Conservation (phyloP, 2,888 invertebrate genomes). For the Geotrupes spiniger region DNA sequence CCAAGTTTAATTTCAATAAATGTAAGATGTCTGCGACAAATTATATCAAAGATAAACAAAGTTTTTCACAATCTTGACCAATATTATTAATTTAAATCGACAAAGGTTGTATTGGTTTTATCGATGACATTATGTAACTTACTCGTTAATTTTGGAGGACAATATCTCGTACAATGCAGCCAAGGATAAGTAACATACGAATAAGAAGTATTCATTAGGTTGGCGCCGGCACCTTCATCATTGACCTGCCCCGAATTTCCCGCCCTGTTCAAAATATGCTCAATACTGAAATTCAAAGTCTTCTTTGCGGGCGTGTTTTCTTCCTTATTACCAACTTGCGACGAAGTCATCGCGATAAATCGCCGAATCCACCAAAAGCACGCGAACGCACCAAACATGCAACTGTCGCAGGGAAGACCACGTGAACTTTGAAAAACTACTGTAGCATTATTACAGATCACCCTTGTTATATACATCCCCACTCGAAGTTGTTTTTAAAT, state of each 20-base stretch:
- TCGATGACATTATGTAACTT: conserved; percentile 42
- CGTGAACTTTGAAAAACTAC: conserved; percentile 21
- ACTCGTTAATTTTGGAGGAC: conserved; percentile 69
- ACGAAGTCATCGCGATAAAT: conserved; percentile 26
- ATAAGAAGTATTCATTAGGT: conserved; percentile 15
- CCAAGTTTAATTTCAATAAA: too few relatives aligned
- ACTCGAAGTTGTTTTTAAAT: conserved; percentile 33
- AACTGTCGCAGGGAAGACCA: too few relatives aligned
- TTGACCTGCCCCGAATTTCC: conserved; percentile 36
- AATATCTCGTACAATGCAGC: conserved; percentile 71
- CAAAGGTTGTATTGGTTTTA: too few relatives aligned
- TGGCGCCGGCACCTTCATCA: conserved; percentile 3
- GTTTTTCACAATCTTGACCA: too few relatives aligned
- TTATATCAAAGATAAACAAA: too few relatives aligned
- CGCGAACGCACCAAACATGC: too few relatives aligned
- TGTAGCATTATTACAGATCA: conserved; percentile 23
- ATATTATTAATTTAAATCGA: too few relatives aligned
- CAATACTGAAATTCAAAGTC: conserved; percentile 58
- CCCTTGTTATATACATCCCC: conserved; percentile 38
- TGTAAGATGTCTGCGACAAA: too few relatives aligned
- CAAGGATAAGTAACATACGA: conserved; percentile 48
- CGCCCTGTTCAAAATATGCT: conserved; percentile 58
- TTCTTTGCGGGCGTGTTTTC: conserved; percentile 20
- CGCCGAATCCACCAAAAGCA: too few relatives aligned
- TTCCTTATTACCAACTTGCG: conserved; percentile 19